These are phyloP conservation scores for Ctenopoma multispine DNA, from an alignment of 2,797 vertebrate genomes.

Conservation along the genomic window DNA sequence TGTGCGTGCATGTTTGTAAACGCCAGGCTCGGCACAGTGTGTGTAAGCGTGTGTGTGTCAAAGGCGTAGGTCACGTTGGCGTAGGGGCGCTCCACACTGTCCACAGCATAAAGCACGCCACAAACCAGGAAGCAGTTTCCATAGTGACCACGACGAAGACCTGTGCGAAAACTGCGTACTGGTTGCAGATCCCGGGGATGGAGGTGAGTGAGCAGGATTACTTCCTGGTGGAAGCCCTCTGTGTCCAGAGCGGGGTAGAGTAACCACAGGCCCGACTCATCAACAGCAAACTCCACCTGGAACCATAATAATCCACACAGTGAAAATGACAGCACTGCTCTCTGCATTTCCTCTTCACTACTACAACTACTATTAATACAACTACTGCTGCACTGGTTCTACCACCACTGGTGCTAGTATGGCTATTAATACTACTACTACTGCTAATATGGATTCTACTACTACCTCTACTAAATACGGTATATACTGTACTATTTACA, in stretches of 20 bases:
- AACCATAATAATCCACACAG: not conserved
- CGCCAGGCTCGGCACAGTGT: constrained; percentile 91
- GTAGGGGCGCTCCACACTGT: constrained; percentile 88
- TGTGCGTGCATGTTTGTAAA: constrained; percentile 90
- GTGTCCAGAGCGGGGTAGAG: constrained; percentile 93
- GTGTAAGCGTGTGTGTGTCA: constrained; percentile 95
- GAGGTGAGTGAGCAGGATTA: constrained; percentile 91
- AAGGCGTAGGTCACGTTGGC: constrained; percentile 96
- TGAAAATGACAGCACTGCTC: not conserved
- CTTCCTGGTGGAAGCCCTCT: constrained; percentile 92
- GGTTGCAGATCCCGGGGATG: constrained; percentile 89
- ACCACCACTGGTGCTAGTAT: no score
- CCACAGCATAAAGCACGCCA: constrained; percentile 92
- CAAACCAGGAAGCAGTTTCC: constrained; percentile 96
- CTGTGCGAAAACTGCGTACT: constrained; percentile 91
- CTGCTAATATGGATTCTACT: no score
- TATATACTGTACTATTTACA: no score
- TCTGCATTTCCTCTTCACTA: not conserved
- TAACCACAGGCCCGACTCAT: constrained; percentile 94
- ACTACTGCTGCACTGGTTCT: no score
- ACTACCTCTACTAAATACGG: no score
- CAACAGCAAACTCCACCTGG: constrained; percentile 92
- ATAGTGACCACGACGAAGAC: constrained; percentile 89
- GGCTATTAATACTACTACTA: no score
- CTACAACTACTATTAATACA: not conserved